phyloP scores from a whole-genome alignment of 2,113 vertebrate genomes.

The Nasalis larvatus region DNA sequence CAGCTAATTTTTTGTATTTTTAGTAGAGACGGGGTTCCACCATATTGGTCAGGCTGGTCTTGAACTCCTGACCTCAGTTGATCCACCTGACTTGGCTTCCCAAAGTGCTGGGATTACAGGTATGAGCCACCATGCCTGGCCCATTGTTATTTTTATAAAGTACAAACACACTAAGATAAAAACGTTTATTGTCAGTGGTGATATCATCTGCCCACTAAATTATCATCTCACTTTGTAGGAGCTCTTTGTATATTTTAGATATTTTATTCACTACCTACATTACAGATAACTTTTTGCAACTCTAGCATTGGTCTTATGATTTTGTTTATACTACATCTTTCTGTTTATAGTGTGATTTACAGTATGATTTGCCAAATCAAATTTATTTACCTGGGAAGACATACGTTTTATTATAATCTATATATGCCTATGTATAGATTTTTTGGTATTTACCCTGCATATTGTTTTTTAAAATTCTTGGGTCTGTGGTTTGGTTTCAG shows the following conservation, averaged over 20 bases:
- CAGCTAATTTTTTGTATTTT: too few species aligned
- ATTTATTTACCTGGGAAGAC: not conserved
- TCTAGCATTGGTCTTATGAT: not conserved
- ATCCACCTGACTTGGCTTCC: too few species aligned
- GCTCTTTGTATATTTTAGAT: not conserved
- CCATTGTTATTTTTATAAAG: not conserved
- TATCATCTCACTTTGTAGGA: not conserved
- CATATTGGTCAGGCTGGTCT: too few species aligned
- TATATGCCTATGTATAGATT: not conserved
- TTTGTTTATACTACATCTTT: not conserved
- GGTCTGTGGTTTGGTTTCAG: too few species aligned
- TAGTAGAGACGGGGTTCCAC: too few species aligned
- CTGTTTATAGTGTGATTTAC: not conserved
- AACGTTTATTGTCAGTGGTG: not conserved
- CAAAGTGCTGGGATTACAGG: too few species aligned
- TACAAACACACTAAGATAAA: not conserved
- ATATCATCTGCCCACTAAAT: not conserved
- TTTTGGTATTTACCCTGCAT: too few species aligned
- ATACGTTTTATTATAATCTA: not conserved
- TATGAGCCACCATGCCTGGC: too few species aligned
- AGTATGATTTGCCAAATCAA: not conserved
- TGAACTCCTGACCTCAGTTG: too few species aligned
- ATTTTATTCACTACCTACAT: not conserved
- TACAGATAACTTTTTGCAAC: not conserved
- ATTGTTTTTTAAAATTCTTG: too few species aligned